These are phyloP conservation scores for Oryzias dopingdopingensis DNA, from an alignment of 2,797 vertebrate species.

Conservation along the genomic window DNA sequence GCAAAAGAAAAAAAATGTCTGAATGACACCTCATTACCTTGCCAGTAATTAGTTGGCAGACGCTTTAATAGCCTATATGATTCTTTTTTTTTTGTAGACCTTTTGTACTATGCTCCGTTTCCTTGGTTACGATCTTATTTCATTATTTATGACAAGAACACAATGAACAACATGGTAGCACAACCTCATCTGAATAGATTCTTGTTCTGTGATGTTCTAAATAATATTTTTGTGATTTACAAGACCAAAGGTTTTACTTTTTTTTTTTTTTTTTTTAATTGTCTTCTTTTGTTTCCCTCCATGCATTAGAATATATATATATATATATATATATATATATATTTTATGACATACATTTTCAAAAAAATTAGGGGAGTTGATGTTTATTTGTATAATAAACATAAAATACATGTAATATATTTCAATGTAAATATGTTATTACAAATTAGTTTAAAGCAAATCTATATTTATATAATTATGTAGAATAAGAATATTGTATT, in stretches of 20 bases:
- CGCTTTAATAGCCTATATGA: conserved; percentile 35
- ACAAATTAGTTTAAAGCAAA: too few species aligned
- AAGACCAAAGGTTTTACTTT: conserved; percentile 60
- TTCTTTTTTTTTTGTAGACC: conserved; percentile 23
- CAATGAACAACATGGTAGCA: conserved; percentile 10
- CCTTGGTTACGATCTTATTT: conserved; percentile 46
- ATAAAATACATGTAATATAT: too few species aligned
- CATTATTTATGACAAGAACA: conserved; percentile 8
- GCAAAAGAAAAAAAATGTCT: conserved; percentile 37
- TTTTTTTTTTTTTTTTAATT: conserved; percentile 14
- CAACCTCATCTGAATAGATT: conserved; percentile 4
- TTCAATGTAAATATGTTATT: too few species aligned
- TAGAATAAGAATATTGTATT: too few species aligned
- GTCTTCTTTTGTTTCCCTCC: too few species aligned
- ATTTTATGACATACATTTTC: not conserved
- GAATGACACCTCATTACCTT: conserved; percentile 65
- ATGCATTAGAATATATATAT: conserved; percentile 47
- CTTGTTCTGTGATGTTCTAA: conserved; percentile 17
- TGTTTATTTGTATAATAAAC: too few species aligned
- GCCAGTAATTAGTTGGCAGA: conserved; percentile 58
- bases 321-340: not conserved
- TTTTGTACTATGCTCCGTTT: conserved; percentile 24
- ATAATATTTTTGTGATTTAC: conserved; percentile 18
- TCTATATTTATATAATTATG: too few species aligned
- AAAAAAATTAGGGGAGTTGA: not conserved